Base-by-base conservation (phyloP, 1,140 invertebrate genomes). In the Pogonomyrmex barbatus region DNA sequence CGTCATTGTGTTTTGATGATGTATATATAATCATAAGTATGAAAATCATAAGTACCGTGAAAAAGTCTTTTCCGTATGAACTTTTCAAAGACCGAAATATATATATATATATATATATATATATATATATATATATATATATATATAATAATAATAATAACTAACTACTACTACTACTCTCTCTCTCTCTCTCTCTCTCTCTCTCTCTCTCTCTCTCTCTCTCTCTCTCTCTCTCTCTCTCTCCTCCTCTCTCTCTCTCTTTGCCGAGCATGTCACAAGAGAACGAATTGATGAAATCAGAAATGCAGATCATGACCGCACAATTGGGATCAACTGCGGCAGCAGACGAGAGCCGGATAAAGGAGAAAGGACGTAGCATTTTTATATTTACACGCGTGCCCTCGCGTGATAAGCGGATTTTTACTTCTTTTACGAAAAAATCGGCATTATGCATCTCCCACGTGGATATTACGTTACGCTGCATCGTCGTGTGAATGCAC, bases 281-380 rank as follows among this genome's bases (percentile, higher is more conserved):
- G 78, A 90, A 82, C 68, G 76, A 92, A 93, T 89, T 91, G 91
- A 93, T 94, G 87, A 88, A 93, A 94, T 93, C 91, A 93, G 89
- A 93, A 94, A 93, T 93, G 91, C 92, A 92, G 90, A 92, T 93
- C 90, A 89, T 76, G 89, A 88, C 87, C 56, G 78, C 76, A 91
- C 85, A 90, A 89, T 89, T 89, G 89, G 81, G 89, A 92, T 91
- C 91, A 92, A 92, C 47, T 63, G 67, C 50, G n/a, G 36, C n/a
- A 54, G 60, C 14, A 30, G 54, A 63, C n/a, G 14, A 70, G 68
- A 62, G 12, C 6, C 36, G 71, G 33, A 58, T 68, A 79, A 86
- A 42, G 62, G 65, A 71, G 45, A 68, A 42, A 63, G 30, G 3
- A 68, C 52, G 17, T 9, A 45, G 73, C 12, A 33, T 17, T 82